Base-by-base conservation (phyloP, 2,113 vertebrate species). In the Heterotis niloticus region DNA sequence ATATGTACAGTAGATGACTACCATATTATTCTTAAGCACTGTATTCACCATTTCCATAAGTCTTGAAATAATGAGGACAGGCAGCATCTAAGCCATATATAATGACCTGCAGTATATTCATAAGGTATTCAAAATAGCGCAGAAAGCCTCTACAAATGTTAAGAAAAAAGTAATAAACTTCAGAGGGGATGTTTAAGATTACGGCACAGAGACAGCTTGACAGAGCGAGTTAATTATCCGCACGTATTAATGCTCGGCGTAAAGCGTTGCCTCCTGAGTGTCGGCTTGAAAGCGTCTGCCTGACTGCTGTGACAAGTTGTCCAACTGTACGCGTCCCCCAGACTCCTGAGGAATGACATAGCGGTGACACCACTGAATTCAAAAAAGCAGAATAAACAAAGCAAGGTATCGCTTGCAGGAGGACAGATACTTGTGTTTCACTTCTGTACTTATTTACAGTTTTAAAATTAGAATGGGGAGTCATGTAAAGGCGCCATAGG, bases 101-200 rank as follows among this genome's bases (percentile, higher is more conserved):
- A 78, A 86, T 85, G 84, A 86, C 80, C 83, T 87, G 81, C 86
- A 83, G 84, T 85, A 82, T 87, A 79, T 83, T 88, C 86, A 89
- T 88, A 82, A 87, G 83, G 66, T 82, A 85, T 86, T 81, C 65
- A 87, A 81, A 82, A 81, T 77, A 71, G 64, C 57, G 68, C 75
- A 59, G 28, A 65, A 29, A 64, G 74, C 79, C 82, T 80, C 77
- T 81, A 76, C 81, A 76, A 70, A 26, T 84, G 71, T 84, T 83
- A 82, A 88, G 85, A 76, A 67, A 24, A 84, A 69, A 83, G 84
- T 83, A 75, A 83, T 18, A 73, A 51, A 78, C 44, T 54, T 57
- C 29, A 51, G 62, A 72, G 56, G 54, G 68, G 51, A 4, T 51
- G 24, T 60, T 60, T 20, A 56, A 23, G 77, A 78, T 78, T 44